These are phyloP conservation scores for Cryptops parisi DNA, from an alignment of 2,888 invertebrate species.

Conservation along the genomic window DNA sequence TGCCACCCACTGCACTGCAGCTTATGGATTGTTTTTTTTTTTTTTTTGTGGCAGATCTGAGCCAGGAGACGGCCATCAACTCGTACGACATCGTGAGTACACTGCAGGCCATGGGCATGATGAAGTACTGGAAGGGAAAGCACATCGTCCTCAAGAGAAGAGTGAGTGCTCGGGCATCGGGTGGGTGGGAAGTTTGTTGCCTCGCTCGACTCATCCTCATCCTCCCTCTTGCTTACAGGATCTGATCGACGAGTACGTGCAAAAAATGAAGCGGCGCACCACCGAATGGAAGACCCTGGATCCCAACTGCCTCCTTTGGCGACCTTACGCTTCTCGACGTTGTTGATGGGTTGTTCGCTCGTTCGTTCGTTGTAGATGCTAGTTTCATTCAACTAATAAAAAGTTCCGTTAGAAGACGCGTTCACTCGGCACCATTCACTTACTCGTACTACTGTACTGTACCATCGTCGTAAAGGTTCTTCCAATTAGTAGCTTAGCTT, in stretches of 20 bases:
- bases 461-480: no score
- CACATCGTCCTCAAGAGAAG: conserved; percentile 90
- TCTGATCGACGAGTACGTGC: conserved; percentile 80
- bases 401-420: no score
- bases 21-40: not conserved
- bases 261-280: conserved; percentile 59
- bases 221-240: conserved; percentile 43
- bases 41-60: conserved; percentile 40
- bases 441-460: no score
- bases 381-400: no score
- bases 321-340: conserved; percentile 41
- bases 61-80: conserved; percentile 87
- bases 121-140: conserved; percentile 99
- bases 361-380: no score
- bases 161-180: no score
- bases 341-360: no score
- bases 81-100: conserved; percentile 97
- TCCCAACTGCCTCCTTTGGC: conserved; percentile 74
- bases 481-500: no score
- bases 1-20: conserved; percentile 70
- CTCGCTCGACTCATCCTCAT: not conserved
- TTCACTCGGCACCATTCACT: no score
- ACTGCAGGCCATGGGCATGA: conserved; percentile 85
- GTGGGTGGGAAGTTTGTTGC: no score
- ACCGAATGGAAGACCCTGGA: conserved; percentile 74